phyloP scores from a whole-genome alignment of 1,140 invertebrate genomes.

The Rhynchophorus ferrugineus region DNA sequence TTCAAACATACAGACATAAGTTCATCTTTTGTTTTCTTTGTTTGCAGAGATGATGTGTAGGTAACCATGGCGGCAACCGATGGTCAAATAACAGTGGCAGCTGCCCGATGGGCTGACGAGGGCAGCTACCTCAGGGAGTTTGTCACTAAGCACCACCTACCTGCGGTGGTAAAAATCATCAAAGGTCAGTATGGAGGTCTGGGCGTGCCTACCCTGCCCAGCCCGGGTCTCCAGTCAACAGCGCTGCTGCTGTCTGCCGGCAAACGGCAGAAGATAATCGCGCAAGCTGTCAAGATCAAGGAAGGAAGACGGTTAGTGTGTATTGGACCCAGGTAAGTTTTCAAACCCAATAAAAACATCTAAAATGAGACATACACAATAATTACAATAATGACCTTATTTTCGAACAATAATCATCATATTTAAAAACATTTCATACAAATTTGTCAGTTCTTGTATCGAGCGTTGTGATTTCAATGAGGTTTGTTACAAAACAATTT shows the following conservation, averaged over 20 bases:
- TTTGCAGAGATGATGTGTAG: slow-evolving; percentile 34
- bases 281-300: slow-evolving; percentile 86
- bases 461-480: too few relatives aligned
- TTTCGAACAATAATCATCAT: too few relatives aligned
- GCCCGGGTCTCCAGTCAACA: slow-evolving; percentile 73
- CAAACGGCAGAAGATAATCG: slow-evolving; percentile 74
- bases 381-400: too few relatives aligned
- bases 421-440: too few relatives aligned
- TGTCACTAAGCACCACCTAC: slow-evolving; percentile 68
- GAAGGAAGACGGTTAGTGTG: slow-evolving; percentile 70
- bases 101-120: slow-evolving; percentile 77
- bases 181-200: slow-evolving; percentile 87
- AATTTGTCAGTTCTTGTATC: too few relatives aligned
- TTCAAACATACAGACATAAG: too few relatives aligned
- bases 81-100: slow-evolving; percentile 75
- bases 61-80: slow-evolving; percentile 70
- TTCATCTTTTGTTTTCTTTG: slow-evolving; percentile 6
- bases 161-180: slow-evolving; percentile 80
- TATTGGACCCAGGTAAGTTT: slow-evolving; percentile 54
- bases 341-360: too few relatives aligned
- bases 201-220: slow-evolving; percentile 76
- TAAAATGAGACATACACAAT: too few relatives aligned
- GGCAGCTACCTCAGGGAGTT: slow-evolving; percentile 71
- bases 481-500: too few relatives aligned
- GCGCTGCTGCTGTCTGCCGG: slow-evolving; percentile 77